phyloP scores from a whole-genome alignment of 2,888 invertebrate genomes.

The Aphelenchoides bicaudatus region DNA sequence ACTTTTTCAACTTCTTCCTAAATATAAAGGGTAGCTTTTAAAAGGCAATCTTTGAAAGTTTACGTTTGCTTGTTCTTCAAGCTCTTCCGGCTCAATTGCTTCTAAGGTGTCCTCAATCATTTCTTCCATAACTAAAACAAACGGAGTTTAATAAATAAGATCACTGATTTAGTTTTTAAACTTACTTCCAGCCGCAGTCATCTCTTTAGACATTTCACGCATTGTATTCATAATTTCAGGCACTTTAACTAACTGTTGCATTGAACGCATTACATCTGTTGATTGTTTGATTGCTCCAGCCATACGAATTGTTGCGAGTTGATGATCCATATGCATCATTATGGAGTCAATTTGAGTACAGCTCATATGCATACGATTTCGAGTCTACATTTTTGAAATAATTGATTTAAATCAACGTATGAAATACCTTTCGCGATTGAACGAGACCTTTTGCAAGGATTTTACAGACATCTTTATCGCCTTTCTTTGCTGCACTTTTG shows the following conservation, averaged over 20 bases:
- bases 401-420: too few species aligned
- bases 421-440: conserved; percentile 63
- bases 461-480: conserved; percentile 85
- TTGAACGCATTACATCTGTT: conserved; percentile 96
- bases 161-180: background rate
- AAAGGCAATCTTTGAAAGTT: background rate
- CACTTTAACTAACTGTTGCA: conserved; percentile 77
- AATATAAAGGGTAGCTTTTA: conserved; percentile 21
- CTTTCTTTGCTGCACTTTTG: conserved; percentile 91
- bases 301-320: conserved; percentile 78
- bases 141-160: conserved; percentile 68
- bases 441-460: conserved; percentile 56
- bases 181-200: conserved; percentile 87
- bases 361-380: conserved; percentile 85
- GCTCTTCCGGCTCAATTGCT: conserved; percentile 75
- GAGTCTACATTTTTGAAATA: conserved; percentile 66
- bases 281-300: conserved; percentile 74
- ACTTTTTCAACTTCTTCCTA: conserved; percentile 56
- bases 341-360: conserved; percentile 96
- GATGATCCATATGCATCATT: conserved; percentile 94
- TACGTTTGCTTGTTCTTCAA: conserved; percentile 90
- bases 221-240: conserved; percentile 92
- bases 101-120: conserved; percentile 98
- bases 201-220: conserved; percentile 95
- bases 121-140: conserved; percentile 97